These are phyloP conservation scores for Drosophila virilis DNA, from an alignment of 1,140 invertebrate species.

Conservation along the genomic window DNA sequence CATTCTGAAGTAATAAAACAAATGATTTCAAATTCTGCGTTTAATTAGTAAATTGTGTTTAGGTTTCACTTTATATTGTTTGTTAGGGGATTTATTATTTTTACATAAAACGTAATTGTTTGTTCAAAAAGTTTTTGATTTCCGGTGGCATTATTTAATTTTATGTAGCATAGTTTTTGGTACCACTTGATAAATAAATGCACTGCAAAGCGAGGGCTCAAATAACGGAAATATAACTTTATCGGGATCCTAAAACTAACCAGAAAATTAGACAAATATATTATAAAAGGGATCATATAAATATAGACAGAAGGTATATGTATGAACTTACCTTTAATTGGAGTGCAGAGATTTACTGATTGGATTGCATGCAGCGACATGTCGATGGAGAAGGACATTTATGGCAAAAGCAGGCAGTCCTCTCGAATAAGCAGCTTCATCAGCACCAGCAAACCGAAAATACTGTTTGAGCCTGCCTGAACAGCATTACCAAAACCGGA, in stretches of 20 bases:
- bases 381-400: neutral
- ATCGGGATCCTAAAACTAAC: too few relatives aligned
- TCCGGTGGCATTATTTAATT: neutral
- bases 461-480: neutral
- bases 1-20: neutral
- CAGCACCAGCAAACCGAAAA: neutral
- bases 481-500: neutral
- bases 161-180: neutral
- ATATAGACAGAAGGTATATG: too few relatives aligned
- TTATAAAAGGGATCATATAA: too few relatives aligned
- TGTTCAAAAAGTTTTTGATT: neutral
- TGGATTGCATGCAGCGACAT: neutral
- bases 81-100: conserved; percentile 4
- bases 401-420: neutral
- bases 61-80: neutral
- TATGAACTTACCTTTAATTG: neutral
- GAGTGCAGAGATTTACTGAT: neutral
- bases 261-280: too few relatives aligned
- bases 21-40: neutral
- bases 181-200: too few relatives aligned
- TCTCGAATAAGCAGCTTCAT: conserved; percentile 4
- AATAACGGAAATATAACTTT: too few relatives aligned
- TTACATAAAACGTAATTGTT: neutral
- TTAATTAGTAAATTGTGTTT: conserved; percentile 7
- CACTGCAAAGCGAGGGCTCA: too few relatives aligned